Evolutionary conservation across 2,888 invertebrate species (phyloP), one percentile per base, ranked within the genome.

Genomic region (Cheilosia scutellata): DNA sequence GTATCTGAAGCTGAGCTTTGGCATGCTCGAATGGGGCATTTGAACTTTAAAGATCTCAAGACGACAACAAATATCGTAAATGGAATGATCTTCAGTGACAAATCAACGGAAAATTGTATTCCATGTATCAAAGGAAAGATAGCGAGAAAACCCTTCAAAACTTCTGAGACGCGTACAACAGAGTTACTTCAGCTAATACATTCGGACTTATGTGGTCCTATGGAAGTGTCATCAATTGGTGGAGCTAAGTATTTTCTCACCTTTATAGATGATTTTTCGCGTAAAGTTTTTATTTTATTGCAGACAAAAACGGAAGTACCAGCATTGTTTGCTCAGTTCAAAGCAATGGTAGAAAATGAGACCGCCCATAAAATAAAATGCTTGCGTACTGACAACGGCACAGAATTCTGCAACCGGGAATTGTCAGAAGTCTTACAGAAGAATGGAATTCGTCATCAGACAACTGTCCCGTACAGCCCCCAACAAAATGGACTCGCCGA

Each of bases 141-240:
- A n/a, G 42, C n/a, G 42, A 0, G 42, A 66, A 25, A 51, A 29
- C 77, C 88, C n/a, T 89, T 88, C 60, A 65, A 78, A 33, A 51
- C 63, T 20, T 66, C 49, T 6, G 70, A 75, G 11, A 78, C 80
- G 5, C 71, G 79, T 44, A 76, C 89, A 16, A 87, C 57, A 20
- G 62, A 74, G 42, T 27, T 88, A 62, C 79, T 92, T 37, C 89
- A 91, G 31, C 29, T 90, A 25, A 60, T 92, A 2, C 91, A 92
- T 71, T 75, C 90, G 4, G 91, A 92, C 80, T 60, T 92, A 5
- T 91, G 91, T 84, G 91, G 91, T 49, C 90, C 90, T 20, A 90
- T 91, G 91, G 89, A 91, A 71, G 82, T 72, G 2, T 16, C 58
- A 13, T 92, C 92, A 0, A 70, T 89, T 6, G 90, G 90, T 5